Percentiles rank a stretch among this genome's conserved stretches.
These are phyloP conservation scores for Heliornis fulica DNA, from an alignment of 2,113 vertebrate genomes.

Conservation along the genomic window DNA sequence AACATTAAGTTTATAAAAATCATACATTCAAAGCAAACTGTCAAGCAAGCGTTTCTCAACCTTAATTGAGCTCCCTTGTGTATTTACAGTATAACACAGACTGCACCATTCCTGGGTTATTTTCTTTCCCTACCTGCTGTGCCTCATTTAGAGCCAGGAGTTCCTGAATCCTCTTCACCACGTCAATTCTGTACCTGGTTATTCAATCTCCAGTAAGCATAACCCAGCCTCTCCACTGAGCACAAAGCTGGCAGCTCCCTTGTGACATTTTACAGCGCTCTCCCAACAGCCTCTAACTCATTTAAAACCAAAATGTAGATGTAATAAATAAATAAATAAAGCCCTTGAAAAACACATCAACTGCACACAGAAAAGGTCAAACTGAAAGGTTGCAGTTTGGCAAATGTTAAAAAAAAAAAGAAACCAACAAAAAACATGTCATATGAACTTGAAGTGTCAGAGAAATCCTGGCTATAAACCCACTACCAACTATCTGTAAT, in stretches of 20 bases:
- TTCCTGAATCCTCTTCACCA: not conserved
- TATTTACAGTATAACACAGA: not conserved
- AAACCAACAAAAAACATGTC: not conserved
- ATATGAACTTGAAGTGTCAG: not conserved
- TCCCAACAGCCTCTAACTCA: not conserved
- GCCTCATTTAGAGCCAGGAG: not conserved
- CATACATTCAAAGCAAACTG: slow-evolving; percentile 7
- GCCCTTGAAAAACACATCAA: not conserved
- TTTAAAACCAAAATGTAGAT: not conserved
- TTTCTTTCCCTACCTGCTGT: not conserved
- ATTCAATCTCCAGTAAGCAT: not conserved
- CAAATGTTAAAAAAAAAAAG: not conserved
- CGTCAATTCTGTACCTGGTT: not conserved
- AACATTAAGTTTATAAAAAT: slow-evolving; percentile 9
- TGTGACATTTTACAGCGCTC: not conserved
- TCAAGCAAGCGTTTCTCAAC: slow-evolving; percentile 15
- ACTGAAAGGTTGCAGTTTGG: not conserved
- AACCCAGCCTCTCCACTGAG: not conserved
- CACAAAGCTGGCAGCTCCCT: not conserved
- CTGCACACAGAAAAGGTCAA: not conserved
- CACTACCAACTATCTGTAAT: not conserved
- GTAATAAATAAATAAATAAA: slow-evolving; percentile 11
- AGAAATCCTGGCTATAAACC: not conserved
- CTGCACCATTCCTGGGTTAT: not conserved
- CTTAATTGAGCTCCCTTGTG: slow-evolving; percentile 17